Conservation (phyloP, 30 jellyfish, hydroid and myxozoan genomes). For the Aurelia aurita region DNA sequence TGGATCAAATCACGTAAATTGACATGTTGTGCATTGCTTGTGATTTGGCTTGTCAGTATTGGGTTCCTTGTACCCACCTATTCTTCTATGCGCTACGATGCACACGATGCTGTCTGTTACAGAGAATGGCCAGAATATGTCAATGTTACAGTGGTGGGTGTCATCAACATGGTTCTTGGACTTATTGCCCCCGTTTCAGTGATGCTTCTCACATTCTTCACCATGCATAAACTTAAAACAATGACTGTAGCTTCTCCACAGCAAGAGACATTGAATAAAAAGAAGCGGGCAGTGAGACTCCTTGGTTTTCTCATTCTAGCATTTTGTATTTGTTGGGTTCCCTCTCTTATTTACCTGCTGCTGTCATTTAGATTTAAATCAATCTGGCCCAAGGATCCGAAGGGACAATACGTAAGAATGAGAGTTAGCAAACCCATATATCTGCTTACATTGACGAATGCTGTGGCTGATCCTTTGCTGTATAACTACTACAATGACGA, state of each 20-base stretch:
- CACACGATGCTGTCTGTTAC: slow-evolving; percentile 18
- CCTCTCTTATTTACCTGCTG: slow-evolving; percentile 16
- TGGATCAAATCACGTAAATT: slow-evolving; percentile 37
- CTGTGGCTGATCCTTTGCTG: slow-evolving; percentile 40
- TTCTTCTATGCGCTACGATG: slow-evolving; percentile 18
- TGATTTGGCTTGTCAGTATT: slow-evolving; percentile 16
- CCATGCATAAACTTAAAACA: slow-evolving; percentile 4
- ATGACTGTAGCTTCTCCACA: not conserved
- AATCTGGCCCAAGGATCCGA: slow-evolving; percentile 46
- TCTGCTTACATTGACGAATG: slow-evolving; percentile 17
- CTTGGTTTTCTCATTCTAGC: slow-evolving; percentile 48
- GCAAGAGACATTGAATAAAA: slow-evolving; percentile 8
- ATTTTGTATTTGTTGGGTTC: slow-evolving; percentile 18
- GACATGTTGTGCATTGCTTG: slow-evolving; percentile 1
- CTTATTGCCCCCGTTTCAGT: slow-evolving; percentile 6
- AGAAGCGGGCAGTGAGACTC: slow-evolving; percentile 20
- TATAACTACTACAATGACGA: slow-evolving; percentile 21
- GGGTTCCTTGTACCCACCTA: slow-evolving; percentile 18
- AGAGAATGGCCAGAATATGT: slow-evolving; percentile 51
- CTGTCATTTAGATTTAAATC: not conserved
- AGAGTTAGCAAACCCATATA: slow-evolving; percentile 10
- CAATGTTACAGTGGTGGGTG: slow-evolving; percentile 2
- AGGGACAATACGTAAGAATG: slow-evolving; percentile 47
- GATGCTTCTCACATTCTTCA: slow-evolving; percentile 34
- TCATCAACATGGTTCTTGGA: not conserved